phyloP scores from a whole-genome alignment of 2,888 invertebrate species.

The Geotrupes spiniger region DNA sequence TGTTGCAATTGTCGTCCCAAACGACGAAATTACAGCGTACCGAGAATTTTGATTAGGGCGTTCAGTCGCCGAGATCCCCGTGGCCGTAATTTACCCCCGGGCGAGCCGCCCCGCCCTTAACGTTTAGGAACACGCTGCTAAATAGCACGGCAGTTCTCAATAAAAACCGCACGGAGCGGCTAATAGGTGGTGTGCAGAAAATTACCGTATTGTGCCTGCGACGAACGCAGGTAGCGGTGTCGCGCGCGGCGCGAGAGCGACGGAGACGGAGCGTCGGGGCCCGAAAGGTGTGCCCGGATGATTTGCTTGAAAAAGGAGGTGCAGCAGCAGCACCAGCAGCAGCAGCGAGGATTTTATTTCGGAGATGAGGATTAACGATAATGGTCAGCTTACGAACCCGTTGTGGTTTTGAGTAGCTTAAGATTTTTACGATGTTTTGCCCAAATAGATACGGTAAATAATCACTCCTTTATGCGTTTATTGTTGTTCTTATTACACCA shows the following conservation, averaged over 20 bases:
- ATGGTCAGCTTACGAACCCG: slow-evolving; percentile 1
- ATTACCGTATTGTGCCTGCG: not conserved
- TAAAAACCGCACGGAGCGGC: not conserved
- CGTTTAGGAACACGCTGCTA: slow-evolving; percentile 20
- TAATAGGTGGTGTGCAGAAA: not conserved
- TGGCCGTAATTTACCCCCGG: slow-evolving; percentile 11
- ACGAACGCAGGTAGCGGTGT: not conserved
- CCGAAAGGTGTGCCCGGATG: too few species aligned
- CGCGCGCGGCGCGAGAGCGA: not conserved
- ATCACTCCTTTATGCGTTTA: slow-evolving; percentile 10
- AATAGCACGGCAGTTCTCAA: slow-evolving; percentile 3
- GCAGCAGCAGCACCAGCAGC: not conserved
- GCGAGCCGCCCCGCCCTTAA: slow-evolving; percentile 1
- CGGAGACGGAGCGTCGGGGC: too few species aligned
- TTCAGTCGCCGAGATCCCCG: not conserved
- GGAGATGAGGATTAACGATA: slow-evolving; percentile 7
- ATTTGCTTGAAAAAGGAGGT: slow-evolving; percentile 3
- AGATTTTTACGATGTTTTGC: slow-evolving; percentile 7
- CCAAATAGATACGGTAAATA: slow-evolving; percentile 9
- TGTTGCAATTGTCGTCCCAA: not conserved
- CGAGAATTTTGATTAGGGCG: slow-evolving; percentile 1
- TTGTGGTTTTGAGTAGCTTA: slow-evolving; percentile 6
- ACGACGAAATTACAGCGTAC: not conserved
- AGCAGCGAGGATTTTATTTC: slow-evolving; percentile 1
- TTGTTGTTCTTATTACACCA: slow-evolving; percentile 10